A percentile compares a stretch with the other conserved stretches of the same genome.
Evolutionary conservation across 1,140 invertebrate species (phyloP).

Genomic region (Aphis craccivora): DNA sequence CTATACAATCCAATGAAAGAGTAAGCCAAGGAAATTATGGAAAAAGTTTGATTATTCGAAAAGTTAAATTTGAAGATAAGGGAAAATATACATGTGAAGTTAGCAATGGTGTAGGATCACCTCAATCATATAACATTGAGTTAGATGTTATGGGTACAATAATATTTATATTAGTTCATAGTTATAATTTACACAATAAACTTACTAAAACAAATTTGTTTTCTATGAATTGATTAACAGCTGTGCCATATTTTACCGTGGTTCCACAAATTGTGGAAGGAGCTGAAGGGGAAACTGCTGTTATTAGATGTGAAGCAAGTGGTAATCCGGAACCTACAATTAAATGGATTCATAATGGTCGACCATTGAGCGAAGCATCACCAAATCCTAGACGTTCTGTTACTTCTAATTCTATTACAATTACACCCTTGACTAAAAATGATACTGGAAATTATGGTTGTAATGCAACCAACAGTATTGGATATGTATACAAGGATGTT

Average conservation of each 20-base stretch:
- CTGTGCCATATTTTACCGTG: constrained; percentile 90
- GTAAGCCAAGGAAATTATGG: constrained; percentile 88
- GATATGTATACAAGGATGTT: constrained; percentile 97
- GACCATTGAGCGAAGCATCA: constrained; percentile 79
- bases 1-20: constrained; percentile 74
- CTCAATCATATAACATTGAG: constrained; percentile 83
- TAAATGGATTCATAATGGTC: constrained; percentile 97
- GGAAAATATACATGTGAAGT: constrained; percentile 90
- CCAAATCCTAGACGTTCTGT: constrained; percentile 76
- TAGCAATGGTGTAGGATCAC: constrained; percentile 86
- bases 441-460: constrained; percentile 99
- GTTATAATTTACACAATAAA: neutral
- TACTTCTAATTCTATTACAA: constrained; percentile 77
- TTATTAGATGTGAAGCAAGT: constrained; percentile 85
- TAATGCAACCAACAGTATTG: constrained; percentile 97
- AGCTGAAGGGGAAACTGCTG: constrained; percentile 88
- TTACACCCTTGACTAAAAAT: constrained; percentile 81
- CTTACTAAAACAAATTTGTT: neutral
- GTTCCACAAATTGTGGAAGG: constrained; percentile 88
- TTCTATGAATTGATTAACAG: constrained; percentile 64
- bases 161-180: neutral
- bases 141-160: constrained; percentile 76
- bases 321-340: constrained; percentile 90
- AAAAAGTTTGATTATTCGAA: constrained; percentile 87
- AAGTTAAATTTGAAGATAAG: constrained; percentile 84